Percentiles rank a stretch among this genome's conserved stretches.
Conservation (phyloP, 2,888 invertebrate genomes). For the Drosophila cyrtoloma region DNA sequence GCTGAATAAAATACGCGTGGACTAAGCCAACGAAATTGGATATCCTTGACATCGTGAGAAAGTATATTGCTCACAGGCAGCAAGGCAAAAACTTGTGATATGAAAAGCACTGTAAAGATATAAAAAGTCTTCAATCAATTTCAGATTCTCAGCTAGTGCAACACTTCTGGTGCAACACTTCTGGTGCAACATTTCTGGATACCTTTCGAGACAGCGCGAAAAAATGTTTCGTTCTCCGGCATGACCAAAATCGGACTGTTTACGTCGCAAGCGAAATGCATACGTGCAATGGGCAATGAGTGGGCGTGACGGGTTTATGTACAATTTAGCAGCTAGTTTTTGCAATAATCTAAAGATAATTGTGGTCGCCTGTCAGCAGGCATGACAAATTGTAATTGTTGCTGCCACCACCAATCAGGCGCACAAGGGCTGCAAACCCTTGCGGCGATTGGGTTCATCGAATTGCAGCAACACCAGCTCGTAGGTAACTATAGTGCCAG, state of each 20-base stretch:
- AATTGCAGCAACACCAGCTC: conserved; percentile 89
- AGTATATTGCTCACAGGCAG: conserved; percentile 79
- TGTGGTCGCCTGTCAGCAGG: conserved; percentile 59
- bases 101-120: conserved; percentile 67
- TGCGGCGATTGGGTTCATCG: conserved; percentile 83
- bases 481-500: conserved; percentile 88
- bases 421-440: conserved; percentile 80
- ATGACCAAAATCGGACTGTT: conserved; percentile 54
- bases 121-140: neutral
- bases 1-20: conserved; percentile 71
- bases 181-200: neutral
- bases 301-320: conserved; percentile 54
- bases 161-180: neutral
- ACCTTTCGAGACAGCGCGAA: conserved; percentile 77
- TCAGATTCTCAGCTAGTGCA: neutral
- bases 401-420: conserved; percentile 49
- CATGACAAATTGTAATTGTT: conserved; percentile 61
- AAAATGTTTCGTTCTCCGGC: conserved; percentile 80
- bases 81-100: conserved; percentile 82
- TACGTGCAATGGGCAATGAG: conserved; percentile 15
- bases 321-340: conserved; percentile 41
- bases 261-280: neutral
- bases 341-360: conserved; percentile 56
- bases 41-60: conserved; percentile 56
- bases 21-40: conserved; percentile 79